Evolutionary conservation across 2,888 invertebrate genomes (phyloP).

Genomic region (Heliconius erato): DNA sequence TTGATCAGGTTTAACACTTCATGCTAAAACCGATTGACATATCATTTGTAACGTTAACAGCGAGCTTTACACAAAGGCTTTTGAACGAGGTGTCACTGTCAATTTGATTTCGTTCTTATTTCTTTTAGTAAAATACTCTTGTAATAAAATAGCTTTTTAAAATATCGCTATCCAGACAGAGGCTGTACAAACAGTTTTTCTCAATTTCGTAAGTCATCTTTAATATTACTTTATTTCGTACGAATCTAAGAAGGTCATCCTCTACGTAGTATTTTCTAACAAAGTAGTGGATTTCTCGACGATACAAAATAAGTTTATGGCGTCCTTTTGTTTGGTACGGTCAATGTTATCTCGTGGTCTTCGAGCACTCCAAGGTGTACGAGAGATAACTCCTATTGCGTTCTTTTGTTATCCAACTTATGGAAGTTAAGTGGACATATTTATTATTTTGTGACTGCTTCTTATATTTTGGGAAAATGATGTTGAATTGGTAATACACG

Average conservation of each 20-base stretch:
- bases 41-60: constrained; percentile 25
- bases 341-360: constrained; percentile 75
- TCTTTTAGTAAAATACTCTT: constrained; percentile 6
- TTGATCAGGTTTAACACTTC: constrained; percentile 38
- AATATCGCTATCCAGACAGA: constrained; percentile 1
- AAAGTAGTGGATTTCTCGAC: constrained; percentile 68
- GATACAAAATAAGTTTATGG: constrained; percentile 82
- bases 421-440: constrained; percentile 75
- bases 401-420: constrained; percentile 78
- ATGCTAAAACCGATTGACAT: constrained; percentile 38
- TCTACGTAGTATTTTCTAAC: constrained; percentile 46
- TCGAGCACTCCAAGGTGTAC: constrained; percentile 69
- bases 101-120: constrained; percentile 3
- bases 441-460: constrained; percentile 78
- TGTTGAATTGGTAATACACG: constrained; percentile 47
- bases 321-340: constrained; percentile 75
- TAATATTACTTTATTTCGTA: constrained; percentile 39
- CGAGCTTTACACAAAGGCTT: constrained; percentile 11
- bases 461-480: constrained; percentile 62
- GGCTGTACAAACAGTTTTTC: background rate
- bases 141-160: background rate
- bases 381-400: constrained; percentile 75
- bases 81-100: background rate
- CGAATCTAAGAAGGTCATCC: constrained; percentile 37
- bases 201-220: constrained; percentile 12